Base-by-base conservation (phyloP, 1,140 invertebrate genomes). In the Dryas iulia region DNA sequence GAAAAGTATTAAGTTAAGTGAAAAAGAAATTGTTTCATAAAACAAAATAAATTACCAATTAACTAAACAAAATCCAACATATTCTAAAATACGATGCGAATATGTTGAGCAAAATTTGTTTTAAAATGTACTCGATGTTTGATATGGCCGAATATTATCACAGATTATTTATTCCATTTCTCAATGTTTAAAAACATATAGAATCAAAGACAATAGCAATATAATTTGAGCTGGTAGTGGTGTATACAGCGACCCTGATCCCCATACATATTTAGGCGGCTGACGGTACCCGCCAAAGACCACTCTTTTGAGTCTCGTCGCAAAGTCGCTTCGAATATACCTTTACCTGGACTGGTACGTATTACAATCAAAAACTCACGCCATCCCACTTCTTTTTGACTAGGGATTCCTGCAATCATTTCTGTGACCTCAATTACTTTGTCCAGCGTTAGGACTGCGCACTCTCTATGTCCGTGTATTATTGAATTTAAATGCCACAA, bases 181-280 rank as follows among this genome's bases (percentile, higher is more conserved):
- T 62, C 59, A 61, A 61, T 54, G 24, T 30, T 35, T 39, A 18
- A 47, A 47, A 47, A 47, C 14, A 7, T 56, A 23, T 24, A 52
- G 18, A 62, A 25, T 77, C 72, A 87, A 61, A 72, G 68, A 72
- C 96, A 97, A 81, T 94, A 96, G 89, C 96, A 97, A 85, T 96
- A 97, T 60, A 96, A 92, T 80, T 97, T 96, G 25, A 97, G 90
- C 73, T 94, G 92, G 74, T 94, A 95, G 76, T 97, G 94, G 59
- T 94, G 92, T 24, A 97, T 93, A 80, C 97, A 98, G 71, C 92
- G 92, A 86, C 96, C 97, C 84, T 97, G 96, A 64, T 94, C 94
- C 4, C 95, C 95, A 74, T 97, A 97, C n/a, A 95, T 80, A 84
- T 97, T 97, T n/a, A 97, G 92, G 24, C 96, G 92, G 78, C 96